Conservation (phyloP, 2,113 vertebrate genomes). For the Podilymbus podiceps region DNA sequence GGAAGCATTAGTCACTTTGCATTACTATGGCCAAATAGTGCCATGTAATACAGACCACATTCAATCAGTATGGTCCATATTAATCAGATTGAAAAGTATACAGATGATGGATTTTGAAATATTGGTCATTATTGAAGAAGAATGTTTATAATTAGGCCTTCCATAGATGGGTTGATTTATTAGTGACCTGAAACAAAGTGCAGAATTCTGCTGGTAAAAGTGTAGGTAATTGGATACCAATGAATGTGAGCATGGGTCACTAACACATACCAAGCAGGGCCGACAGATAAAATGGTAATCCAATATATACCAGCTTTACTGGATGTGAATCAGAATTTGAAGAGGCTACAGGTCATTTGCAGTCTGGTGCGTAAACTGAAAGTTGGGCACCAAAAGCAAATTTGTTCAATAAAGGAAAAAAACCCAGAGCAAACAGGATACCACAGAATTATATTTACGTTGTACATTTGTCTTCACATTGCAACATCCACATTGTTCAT, state of each 20-base stretch:
- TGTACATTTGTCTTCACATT: slow-evolving; percentile 89
- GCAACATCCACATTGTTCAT: slow-evolving; percentile 87
- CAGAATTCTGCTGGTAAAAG: not conserved
- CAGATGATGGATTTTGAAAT: not conserved
- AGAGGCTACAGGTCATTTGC: not conserved
- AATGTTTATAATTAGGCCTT: not conserved
- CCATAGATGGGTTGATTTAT: not conserved
- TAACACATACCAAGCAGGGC: not conserved
- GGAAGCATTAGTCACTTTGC: not conserved
- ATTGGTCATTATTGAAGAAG: not conserved
- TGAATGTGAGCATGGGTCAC: not conserved
- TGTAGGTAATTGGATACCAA: not conserved
- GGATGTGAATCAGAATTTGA: not conserved
- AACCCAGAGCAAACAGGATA: slow-evolving; percentile 70
- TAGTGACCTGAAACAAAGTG: not conserved
- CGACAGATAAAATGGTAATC: not conserved
- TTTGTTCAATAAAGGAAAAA: not conserved
- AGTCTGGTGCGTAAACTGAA: not conserved
- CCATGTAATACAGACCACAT: not conserved
- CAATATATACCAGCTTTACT: not conserved
- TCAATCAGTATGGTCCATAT: not conserved
- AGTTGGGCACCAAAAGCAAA: not conserved
- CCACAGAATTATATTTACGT: slow-evolving; percentile 91
- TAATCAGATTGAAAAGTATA: not conserved
- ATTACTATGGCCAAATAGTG: not conserved